Evolutionary conservation across 35 echinoderm and acorn worm species (phyloP).

Genomic region (Amphiura filiformis): DNA sequence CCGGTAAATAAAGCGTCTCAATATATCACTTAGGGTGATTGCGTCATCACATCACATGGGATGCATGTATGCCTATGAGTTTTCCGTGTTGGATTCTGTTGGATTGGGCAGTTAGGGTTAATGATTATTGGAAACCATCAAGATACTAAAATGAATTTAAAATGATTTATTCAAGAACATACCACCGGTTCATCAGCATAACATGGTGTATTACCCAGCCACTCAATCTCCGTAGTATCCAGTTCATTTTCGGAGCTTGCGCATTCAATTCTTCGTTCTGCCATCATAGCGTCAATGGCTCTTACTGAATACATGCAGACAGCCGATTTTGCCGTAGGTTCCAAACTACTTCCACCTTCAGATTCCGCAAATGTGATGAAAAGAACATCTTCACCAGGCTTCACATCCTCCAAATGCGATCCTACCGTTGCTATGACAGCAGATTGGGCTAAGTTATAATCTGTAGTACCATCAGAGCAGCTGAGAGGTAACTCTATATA

Average conservation of each 20-base stretch:
- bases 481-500: conserved; percentile 48
- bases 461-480: conserved; percentile 20
- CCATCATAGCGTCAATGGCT: conserved; percentile 48
- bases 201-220: conserved; percentile 1
- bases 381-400: conserved; percentile 54
- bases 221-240: conserved; percentile 32
- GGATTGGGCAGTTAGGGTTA: too few relatives aligned
- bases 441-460: conserved; percentile 84
- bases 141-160: too few relatives aligned
- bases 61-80: too few relatives aligned
- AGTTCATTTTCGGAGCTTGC: background rate
- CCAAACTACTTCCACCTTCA: conserved; percentile 1
- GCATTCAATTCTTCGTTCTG: conserved; percentile 58
- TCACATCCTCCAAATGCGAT: background rate
- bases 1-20: too few relatives aligned
- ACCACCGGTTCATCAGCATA: background rate
- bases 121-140: too few relatives aligned
- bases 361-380: conserved; percentile 66
- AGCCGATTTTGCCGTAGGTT: conserved; percentile 61
- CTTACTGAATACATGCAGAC: conserved; percentile 85
- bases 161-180: background rate
- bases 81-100: too few relatives aligned
- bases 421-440: conserved; percentile 53
- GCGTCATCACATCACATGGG: too few relatives aligned
- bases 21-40: too few relatives aligned